phyloP scores from a whole-genome alignment of 2,797 vertebrate species.

The Artibeus jamaicensis region DNA sequence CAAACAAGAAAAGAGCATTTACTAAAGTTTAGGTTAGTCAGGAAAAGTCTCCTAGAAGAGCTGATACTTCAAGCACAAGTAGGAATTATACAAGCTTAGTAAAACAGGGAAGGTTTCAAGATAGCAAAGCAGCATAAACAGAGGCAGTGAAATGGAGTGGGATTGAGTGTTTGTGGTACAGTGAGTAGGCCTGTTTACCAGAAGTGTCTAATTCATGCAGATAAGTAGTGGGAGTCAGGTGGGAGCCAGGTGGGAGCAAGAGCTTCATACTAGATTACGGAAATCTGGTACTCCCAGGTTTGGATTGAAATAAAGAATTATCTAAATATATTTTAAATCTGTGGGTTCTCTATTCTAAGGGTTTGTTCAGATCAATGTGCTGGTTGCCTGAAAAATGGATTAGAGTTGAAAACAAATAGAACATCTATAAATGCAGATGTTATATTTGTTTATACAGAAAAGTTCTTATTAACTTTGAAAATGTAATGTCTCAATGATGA shows the following conservation, averaged over 20 bases:
- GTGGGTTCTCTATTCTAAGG: neutral
- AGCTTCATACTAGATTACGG: neutral
- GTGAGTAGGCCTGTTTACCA: neutral
- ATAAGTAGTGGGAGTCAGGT: neutral
- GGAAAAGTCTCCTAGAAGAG: neutral
- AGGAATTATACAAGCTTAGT: neutral
- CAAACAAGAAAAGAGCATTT: neutral
- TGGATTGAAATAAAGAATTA: neutral
- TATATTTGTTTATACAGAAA: neutral
- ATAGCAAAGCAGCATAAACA: neutral
- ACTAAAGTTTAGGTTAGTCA: neutral
- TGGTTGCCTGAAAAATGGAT: neutral
- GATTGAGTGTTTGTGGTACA: neutral
- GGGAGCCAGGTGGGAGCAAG: neutral
- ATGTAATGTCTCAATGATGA: neutral
- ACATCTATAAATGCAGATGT: neutral
- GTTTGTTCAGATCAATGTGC: neutral
- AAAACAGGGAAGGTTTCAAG: neutral
- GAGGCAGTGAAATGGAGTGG: neutral
- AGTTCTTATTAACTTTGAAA: neutral
- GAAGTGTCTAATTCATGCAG: neutral
- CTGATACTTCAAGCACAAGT: neutral
- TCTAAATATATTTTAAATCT: neutral
- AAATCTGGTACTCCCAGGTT: neutral
- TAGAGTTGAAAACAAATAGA: constrained; percentile 21